Evolutionary conservation across 2,888 invertebrate genomes (phyloP), one percentile per base, ranked within the genome.

Genomic region (Xestia ashworthii): DNA sequence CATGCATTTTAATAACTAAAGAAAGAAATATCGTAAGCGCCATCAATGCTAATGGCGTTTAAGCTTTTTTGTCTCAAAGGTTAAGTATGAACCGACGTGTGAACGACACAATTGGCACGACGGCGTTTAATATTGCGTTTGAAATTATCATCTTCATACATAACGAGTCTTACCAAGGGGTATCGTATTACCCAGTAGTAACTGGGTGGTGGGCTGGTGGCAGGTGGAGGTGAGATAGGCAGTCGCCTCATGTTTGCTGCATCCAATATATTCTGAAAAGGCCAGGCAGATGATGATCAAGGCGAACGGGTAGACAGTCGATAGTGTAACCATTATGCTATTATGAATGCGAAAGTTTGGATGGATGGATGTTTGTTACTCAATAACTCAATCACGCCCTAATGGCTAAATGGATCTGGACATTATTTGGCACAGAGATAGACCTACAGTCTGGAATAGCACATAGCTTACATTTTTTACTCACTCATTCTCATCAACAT

Each of bases 1-100:
- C 55, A 70, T 78, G 75, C 44, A 76, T 76, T 68, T 55, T 38
- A 55, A 53, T 48, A 62, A 19, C 4, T 25, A 25, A 68, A 71
- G 12, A 44, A 32, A 32, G 6, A 67, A 67, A 22, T 12, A 22
- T 69, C 58, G 11, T 70, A 83, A 70, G 41, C 5, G 50, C 0
- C 69, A 8, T 38, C 32, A 5, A n/a, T 12, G 44, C 0, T 25
- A 4, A 38, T 66, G 78, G 53, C 8, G 12, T 25, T 77, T 70
- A 70, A 1, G 32, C 14, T 41, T 6, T 74, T 74, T 66, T 41
- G n/a, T 5, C 0, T 8, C 22, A 8, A 46, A 44, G 12, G 1
- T 50, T 41, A 16, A 16, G 3, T 50, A 6, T 32, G 22, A 22
- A 74, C 11, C 2, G 70, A 66, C 81, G 71, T 53, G 71, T 75